Percentiles rank a stretch among this genome's conserved stretches.
These are phyloP conservation scores for Erythrolamprus reginae DNA, from an alignment of 2,113 vertebrate species.

Conservation along the genomic window DNA sequence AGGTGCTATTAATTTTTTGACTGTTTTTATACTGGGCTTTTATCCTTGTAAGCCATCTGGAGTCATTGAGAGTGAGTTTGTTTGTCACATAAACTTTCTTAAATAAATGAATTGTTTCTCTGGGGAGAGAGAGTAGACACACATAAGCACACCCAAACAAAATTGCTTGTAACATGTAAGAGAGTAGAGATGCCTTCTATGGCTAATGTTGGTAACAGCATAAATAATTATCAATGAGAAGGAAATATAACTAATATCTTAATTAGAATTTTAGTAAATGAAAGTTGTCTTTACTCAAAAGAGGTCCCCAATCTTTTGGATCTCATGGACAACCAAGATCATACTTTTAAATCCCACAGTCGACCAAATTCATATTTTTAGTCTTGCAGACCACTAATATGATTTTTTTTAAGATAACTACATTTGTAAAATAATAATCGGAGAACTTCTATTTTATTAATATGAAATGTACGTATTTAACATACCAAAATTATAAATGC, in stretches of 20 bases:
- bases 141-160: not conserved
- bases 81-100: not conserved
- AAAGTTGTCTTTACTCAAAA: rapidly evolving
- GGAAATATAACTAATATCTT: not conserved
- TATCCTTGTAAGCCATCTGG: not conserved
- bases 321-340: too few relatives aligned
- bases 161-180: not conserved
- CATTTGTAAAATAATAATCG: too few relatives aligned
- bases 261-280: not conserved
- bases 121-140: not conserved
- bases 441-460: too few relatives aligned
- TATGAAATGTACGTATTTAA: too few relatives aligned
- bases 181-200: not conserved
- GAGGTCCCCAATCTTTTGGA: too few relatives aligned
- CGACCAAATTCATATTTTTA: too few relatives aligned
- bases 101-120: not conserved
- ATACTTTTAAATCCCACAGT: too few relatives aligned
- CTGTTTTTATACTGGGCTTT: not conserved
- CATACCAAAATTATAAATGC: too few relatives aligned
- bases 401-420: too few relatives aligned
- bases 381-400: too few relatives aligned
- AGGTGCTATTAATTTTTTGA: not conserved
- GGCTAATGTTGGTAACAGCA: not conserved
- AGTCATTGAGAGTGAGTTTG: not conserved
- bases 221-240: not conserved